Evolutionary conservation across 1,140 invertebrate genomes (phyloP).

Genomic region (Plodia interpunctella): DNA sequence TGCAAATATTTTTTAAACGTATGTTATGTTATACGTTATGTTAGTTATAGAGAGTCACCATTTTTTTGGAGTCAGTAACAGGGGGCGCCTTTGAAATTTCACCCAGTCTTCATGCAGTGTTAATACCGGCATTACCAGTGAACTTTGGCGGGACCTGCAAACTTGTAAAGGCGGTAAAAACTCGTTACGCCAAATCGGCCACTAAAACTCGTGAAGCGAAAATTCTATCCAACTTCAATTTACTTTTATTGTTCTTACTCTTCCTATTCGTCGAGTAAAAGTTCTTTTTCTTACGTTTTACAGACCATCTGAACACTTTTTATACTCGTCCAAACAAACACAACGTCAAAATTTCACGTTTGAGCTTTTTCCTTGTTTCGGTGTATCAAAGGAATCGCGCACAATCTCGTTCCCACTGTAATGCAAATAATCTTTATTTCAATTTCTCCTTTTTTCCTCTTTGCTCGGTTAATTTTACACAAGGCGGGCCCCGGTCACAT

Average conservation of each 20-base stretch:
- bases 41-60: too few species aligned
- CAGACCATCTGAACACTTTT: slow-evolving; percentile 59
- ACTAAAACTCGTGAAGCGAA: slow-evolving; percentile 74
- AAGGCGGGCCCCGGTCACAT: background rate
- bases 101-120: too few species aligned
- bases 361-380: slow-evolving; percentile 39
- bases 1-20: too few species aligned
- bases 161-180: slow-evolving; percentile 71
- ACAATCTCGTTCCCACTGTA: slow-evolving; percentile 34
- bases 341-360: slow-evolving; percentile 49
- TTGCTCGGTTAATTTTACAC: slow-evolving; percentile 18
- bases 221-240: slow-evolving; percentile 75
- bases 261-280: slow-evolving; percentile 52
- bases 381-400: slow-evolving; percentile 44
- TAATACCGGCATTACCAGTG: too few species aligned
- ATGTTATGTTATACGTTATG: too few species aligned
- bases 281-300: slow-evolving; percentile 51
- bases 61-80: too few species aligned
- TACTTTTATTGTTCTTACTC: slow-evolving; percentile 72
- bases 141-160: slow-evolving; percentile 52
- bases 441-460: slow-evolving; percentile 32
- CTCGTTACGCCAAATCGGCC: slow-evolving; percentile 71
- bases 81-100: too few species aligned
- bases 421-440: slow-evolving; percentile 45
- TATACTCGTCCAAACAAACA: slow-evolving; percentile 48